Conservation (phyloP, 2,113 vertebrate genomes). For the Rousettus leschenaultii region DNA sequence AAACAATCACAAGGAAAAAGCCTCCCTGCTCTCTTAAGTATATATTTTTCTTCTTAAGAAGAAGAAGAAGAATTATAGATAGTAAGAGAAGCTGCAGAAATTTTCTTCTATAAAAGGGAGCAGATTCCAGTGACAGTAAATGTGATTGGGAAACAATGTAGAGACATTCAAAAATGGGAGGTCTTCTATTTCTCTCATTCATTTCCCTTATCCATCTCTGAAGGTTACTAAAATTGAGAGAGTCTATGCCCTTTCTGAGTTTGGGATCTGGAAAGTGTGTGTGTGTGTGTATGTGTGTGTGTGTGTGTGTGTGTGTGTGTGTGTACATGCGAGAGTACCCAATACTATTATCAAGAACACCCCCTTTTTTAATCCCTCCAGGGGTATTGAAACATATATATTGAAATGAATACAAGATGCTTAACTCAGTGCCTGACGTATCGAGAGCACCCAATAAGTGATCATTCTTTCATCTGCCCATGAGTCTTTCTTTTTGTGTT, state of each 20-base stretch:
- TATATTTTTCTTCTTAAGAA: not conserved
- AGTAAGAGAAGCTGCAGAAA: not conserved
- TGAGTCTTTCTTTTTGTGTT: not conserved
- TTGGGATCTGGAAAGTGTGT: not conserved
- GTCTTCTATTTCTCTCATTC: not conserved
- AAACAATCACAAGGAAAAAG: not conserved
- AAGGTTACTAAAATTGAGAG: not conserved
- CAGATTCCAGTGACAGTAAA: not conserved
- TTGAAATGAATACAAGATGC: not conserved
- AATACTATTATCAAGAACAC: not conserved
- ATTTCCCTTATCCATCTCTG: not conserved
- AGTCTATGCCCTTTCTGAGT: not conserved
- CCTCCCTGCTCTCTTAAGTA: not conserved
- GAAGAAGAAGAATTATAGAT: not conserved
- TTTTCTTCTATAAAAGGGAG: not conserved
- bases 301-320: not conserved
- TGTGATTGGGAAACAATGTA: not conserved
- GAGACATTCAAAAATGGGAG: not conserved
- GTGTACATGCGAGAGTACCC: rapidly evolving
- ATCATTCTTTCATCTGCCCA: not conserved
- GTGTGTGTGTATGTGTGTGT: not conserved
- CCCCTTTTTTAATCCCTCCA: not conserved
- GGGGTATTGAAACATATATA: not conserved
- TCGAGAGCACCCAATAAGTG: too few species aligned
- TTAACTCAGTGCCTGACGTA: not conserved